Evolutionary conservation across 2,797 vertebrate species (phyloP).

Genomic region (Pseudomugil gertrudae): DNA sequence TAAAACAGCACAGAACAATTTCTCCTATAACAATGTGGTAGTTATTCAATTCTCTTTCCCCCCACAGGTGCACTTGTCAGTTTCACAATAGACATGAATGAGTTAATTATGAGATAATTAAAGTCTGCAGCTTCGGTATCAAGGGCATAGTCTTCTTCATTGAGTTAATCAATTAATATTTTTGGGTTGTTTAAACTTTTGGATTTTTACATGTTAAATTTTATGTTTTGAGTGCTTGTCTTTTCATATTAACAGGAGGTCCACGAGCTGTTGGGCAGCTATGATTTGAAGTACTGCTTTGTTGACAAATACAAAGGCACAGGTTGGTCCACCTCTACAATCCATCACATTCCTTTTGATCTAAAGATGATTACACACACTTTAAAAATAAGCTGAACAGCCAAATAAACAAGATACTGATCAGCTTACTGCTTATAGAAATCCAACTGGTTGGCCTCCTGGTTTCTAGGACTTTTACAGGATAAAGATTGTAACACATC

Average conservation of each 20-base stretch:
- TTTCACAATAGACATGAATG: constrained; percentile 21
- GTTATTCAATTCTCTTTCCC: constrained; percentile 30
- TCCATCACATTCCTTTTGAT: not conserved
- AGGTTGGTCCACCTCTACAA: constrained; percentile 81
- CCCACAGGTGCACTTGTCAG: constrained; percentile 48
- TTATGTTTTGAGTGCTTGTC: constrained; percentile 8
- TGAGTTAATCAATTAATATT: not conserved
- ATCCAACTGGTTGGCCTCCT: not conserved
- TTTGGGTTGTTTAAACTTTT: not conserved
- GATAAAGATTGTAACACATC: not conserved
- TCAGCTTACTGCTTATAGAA: not conserved
- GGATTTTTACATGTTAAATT: not conserved
- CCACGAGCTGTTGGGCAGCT: constrained; percentile 91
- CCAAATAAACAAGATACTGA: not conserved
- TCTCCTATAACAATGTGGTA: constrained; percentile 68
- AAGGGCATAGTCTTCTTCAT: not conserved
- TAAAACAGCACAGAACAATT: constrained; percentile 69
- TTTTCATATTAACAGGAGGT: constrained; percentile 84
- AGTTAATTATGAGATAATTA: constrained; percentile 20
- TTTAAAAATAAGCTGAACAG: not conserved
- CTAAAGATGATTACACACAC: not conserved
- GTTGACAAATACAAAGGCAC: constrained; percentile 98
- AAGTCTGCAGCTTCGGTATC: constrained; percentile 5
- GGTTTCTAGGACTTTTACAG: not conserved
- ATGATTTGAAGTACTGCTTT: constrained; percentile 96